Conservation (phyloP, 2,888 invertebrate genomes). For the Suillia variegata region DNA sequence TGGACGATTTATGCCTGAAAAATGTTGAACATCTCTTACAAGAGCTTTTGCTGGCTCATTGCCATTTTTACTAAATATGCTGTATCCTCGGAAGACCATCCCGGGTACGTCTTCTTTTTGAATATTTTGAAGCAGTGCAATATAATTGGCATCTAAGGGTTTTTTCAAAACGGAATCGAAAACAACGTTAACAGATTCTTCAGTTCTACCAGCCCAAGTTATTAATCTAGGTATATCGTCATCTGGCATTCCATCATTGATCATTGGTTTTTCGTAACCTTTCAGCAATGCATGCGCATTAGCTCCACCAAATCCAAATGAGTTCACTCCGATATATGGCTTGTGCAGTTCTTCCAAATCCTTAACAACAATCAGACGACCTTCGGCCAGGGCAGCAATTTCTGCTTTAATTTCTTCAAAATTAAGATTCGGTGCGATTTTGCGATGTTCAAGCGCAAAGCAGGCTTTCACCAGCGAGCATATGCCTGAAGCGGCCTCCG, state of each 20-base stretch:
- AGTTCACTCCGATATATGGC: conserved; percentile 82
- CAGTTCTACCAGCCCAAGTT: conserved; percentile 78
- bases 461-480: conserved; percentile 83
- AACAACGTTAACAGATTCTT: conserved; percentile 72
- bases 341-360: conserved; percentile 73
- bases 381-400: conserved; percentile 68
- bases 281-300: conserved; percentile 66
- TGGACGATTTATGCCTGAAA: conserved; percentile 70
- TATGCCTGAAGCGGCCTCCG: conserved; percentile 84
- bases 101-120: conserved; percentile 67
- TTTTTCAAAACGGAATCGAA: conserved; percentile 69
- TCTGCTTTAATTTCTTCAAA: conserved; percentile 69
- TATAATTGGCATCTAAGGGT: conserved; percentile 68
- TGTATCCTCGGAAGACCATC: conserved; percentile 79
- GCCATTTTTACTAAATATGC: conserved; percentile 61
- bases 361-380: conserved; percentile 73
- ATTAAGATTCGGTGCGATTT: conserved; percentile 86
- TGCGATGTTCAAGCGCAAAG: conserved; percentile 79
- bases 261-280: conserved; percentile 46
- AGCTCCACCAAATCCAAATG: conserved; percentile 93
- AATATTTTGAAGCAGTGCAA: conserved; percentile 67
- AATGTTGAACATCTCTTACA: conserved; percentile 66
- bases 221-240: conserved; percentile 77
- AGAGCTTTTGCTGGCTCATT: conserved; percentile 46
- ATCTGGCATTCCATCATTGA: conserved; percentile 66